phyloP scores from a whole-genome alignment of 2,888 invertebrate species.

The Drosophila pullipes region DNA sequence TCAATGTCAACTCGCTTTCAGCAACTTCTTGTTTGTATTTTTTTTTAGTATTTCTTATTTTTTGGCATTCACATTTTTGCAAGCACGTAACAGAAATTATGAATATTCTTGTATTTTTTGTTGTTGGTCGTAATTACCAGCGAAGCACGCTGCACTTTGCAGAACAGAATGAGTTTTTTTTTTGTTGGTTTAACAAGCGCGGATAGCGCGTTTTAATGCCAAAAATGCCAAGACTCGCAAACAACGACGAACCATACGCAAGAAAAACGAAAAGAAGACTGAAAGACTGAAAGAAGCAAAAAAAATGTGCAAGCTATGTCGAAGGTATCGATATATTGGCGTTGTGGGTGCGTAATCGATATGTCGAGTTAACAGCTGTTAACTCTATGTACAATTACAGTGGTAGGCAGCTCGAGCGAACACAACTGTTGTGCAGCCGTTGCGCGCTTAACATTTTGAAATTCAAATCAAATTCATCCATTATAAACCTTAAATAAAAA shows the following conservation, averaged over 20 bases:
- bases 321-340: constrained; percentile 23
- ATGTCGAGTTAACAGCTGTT: constrained; percentile 17
- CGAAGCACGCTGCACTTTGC: constrained; percentile 61
- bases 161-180: constrained; percentile 54
- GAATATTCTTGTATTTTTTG: constrained; percentile 26
- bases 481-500: constrained; percentile 4
- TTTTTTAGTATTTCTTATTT: not conserved
- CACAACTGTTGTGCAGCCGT: constrained; percentile 13
- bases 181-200: constrained; percentile 53
- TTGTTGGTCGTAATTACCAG: constrained; percentile 54
- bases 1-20: constrained; percentile 73
- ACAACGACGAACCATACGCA: constrained; percentile 51
- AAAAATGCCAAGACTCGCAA: constrained; percentile 52
- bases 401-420: constrained; percentile 24
- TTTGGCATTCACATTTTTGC: constrained; percentile 20
- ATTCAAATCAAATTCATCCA: not conserved
- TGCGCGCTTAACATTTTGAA: constrained; percentile 2
- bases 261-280: constrained; percentile 60
- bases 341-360: not conserved
- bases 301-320: constrained; percentile 38
- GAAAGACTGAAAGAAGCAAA: constrained; percentile 26
- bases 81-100: constrained; percentile 47
- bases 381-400: not conserved
- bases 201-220: constrained; percentile 58
- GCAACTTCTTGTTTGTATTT: constrained; percentile 44